phyloP scores from a whole-genome alignment of 2,797 vertebrate species.

The Numenius phaeopus region DNA sequence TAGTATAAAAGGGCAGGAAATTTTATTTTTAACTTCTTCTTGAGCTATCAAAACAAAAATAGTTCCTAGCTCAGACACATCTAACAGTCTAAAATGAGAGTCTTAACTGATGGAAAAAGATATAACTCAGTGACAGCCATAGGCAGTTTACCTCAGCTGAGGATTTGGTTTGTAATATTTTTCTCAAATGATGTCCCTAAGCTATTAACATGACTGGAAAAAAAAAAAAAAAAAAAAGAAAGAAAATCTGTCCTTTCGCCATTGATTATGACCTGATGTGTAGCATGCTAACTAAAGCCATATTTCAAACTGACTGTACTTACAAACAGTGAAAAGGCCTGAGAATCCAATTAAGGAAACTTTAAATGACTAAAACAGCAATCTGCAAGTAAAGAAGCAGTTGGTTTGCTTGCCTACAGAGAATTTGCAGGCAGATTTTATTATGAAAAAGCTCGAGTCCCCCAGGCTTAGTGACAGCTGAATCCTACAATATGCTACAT shows the following conservation, averaged over 20 bases:
- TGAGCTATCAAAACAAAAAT: background rate
- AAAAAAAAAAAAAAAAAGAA: background rate
- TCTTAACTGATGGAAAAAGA: background rate
- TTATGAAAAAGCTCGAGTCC: background rate
- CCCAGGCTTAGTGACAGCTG: background rate
- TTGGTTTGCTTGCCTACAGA: background rate
- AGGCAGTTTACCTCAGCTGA: constrained; percentile 4
- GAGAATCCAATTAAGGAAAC: constrained; percentile 9
- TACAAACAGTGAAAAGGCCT: background rate
- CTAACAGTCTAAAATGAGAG: background rate
- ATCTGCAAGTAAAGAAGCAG: background rate
- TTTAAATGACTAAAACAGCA: background rate
- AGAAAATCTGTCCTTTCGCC: constrained; percentile 5
- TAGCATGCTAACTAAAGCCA: background rate
- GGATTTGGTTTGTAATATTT: background rate
- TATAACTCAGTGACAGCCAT: background rate
- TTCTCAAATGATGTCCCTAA: background rate
- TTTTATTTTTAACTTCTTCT: background rate
- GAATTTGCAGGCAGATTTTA: constrained; percentile 23
- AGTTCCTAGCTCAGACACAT: background rate
- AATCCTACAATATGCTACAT: background rate
- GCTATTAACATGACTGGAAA: background rate
- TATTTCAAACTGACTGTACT: background rate
- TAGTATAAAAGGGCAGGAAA: background rate
- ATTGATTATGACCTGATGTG: background rate